Conservation (phyloP, 2,797 vertebrate species). For the Galaxias olidus region DNA sequence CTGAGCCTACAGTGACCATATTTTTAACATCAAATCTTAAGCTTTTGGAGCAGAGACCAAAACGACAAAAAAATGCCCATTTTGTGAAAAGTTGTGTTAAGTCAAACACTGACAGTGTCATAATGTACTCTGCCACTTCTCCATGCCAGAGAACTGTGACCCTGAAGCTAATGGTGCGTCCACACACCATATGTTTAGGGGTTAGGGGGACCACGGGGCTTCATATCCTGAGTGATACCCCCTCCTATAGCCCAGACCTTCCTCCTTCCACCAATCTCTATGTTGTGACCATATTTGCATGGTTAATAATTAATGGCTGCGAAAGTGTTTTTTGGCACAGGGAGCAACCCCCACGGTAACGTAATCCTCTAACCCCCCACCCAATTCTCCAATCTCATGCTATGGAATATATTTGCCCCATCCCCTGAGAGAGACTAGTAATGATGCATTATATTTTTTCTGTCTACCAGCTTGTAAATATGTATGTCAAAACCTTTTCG, state of each 20-base stretch:
- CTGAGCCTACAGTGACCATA: too few relatives aligned
- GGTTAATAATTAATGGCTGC: conserved; percentile 51
- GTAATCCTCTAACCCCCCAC: conserved; percentile 27
- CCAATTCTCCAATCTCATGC: conserved; percentile 8
- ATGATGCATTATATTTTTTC: too few relatives aligned
- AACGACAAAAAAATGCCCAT: background rate
- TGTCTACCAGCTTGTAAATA: too few relatives aligned
- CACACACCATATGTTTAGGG: conserved; percentile 14
- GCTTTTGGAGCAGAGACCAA: too few relatives aligned
- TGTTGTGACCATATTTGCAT: conserved; percentile 53
- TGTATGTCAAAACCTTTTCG: too few relatives aligned
- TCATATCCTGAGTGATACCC: conserved; percentile 28
- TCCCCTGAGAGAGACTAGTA: too few relatives aligned
- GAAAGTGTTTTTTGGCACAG: conserved; percentile 45
- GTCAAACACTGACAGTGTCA: background rate
- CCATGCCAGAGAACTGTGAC: background rate
- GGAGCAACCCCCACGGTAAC: conserved; percentile 22
- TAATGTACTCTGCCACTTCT: background rate
- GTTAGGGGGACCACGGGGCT: conserved; percentile 28
- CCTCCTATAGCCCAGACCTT: background rate
- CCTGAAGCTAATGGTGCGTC: conserved; percentile 15
- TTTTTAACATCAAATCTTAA: too few relatives aligned
- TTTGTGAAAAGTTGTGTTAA: background rate
- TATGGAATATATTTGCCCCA: conserved; percentile 18
- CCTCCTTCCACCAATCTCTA: conserved; percentile 21